These are phyloP conservation scores for Parnassius apollo DNA, from an alignment of 2,888 invertebrate genomes.

Conservation along the genomic window DNA sequence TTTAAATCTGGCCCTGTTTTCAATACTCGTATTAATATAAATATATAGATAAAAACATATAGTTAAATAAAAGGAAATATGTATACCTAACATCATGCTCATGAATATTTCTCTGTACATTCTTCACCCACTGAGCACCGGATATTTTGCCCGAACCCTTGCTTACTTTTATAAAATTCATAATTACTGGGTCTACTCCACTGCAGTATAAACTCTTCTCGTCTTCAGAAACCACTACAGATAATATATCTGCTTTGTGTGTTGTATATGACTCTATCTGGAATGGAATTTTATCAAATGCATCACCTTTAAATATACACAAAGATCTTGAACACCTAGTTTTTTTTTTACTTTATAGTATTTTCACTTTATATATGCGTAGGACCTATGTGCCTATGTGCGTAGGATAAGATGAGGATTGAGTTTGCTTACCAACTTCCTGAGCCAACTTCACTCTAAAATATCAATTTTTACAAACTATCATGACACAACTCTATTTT, in stretches of 20 bases:
- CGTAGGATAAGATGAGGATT: too few relatives aligned
- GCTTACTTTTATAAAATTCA: constrained; percentile 86
- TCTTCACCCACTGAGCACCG: constrained; percentile 90
- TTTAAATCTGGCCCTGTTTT: too few relatives aligned
- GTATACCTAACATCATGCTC: constrained; percentile 89
- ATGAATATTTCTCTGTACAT: constrained; percentile 89
- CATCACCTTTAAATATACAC: too few relatives aligned
- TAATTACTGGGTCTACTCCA: constrained; percentile 91
- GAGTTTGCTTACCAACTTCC: too few relatives aligned
- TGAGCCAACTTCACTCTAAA: too few relatives aligned
- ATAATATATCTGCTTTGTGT: constrained; percentile 90
- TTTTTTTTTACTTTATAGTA: too few relatives aligned
- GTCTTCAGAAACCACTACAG: constrained; percentile 86
- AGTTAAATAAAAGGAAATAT: background rate
- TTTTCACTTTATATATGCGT: too few relatives aligned
- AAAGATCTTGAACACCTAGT: too few relatives aligned
- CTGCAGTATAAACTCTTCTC: constrained; percentile 87
- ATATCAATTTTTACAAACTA: background rate
- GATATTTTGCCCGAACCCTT: constrained; percentile 73
- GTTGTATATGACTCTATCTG: constrained; percentile 88
- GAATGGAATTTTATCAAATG: constrained; percentile 30
- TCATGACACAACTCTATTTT: too few relatives aligned
- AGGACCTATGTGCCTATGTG: too few relatives aligned
- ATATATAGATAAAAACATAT: background rate
- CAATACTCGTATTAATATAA: too few relatives aligned